phyloP scores from a whole-genome alignment of 2,888 invertebrate genomes.

The Dermolepida albohirtum region DNA sequence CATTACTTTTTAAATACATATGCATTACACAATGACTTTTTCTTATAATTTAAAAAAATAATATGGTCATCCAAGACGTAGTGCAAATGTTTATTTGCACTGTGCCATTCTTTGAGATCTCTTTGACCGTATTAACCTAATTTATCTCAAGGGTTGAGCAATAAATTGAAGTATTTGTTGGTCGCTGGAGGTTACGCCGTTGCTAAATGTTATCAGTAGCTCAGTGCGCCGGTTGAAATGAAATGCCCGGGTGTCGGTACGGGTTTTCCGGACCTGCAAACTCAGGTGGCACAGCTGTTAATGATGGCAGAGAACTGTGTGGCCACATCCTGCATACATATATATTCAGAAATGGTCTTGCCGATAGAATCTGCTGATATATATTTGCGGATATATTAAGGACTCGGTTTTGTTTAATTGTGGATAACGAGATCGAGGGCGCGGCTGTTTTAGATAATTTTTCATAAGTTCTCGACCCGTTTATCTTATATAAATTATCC shows the following conservation, averaged over 20 bases:
- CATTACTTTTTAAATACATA: too few species aligned
- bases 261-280: constrained; percentile 55
- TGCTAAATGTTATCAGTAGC: constrained; percentile 49
- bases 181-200: constrained; percentile 52
- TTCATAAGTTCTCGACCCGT: too few species aligned
- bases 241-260: constrained; percentile 33
- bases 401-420: too few species aligned
- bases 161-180: constrained; percentile 62
- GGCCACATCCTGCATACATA: constrained; percentile 55
- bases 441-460: too few species aligned
- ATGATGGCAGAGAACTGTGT: constrained; percentile 52
- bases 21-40: too few species aligned
- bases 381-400: constrained; percentile 27
- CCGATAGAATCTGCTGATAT: constrained; percentile 37
- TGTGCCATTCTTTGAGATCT: constrained; percentile 37
- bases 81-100: too few species aligned
- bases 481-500: too few species aligned
- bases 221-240: constrained; percentile 19
- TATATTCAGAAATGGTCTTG: constrained; percentile 42
- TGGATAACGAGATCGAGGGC: too few species aligned
- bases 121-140: constrained; percentile 54
- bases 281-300: constrained; percentile 61
- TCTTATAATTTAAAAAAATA: too few species aligned
- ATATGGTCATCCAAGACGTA: too few species aligned
- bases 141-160: constrained; percentile 53